A percentile compares a stretch with the other conserved stretches of the same genome.
These are phyloP conservation scores for Pyrrhura leucotis DNA, from an alignment of 2,797 vertebrate genomes.

Conservation along the genomic window DNA sequence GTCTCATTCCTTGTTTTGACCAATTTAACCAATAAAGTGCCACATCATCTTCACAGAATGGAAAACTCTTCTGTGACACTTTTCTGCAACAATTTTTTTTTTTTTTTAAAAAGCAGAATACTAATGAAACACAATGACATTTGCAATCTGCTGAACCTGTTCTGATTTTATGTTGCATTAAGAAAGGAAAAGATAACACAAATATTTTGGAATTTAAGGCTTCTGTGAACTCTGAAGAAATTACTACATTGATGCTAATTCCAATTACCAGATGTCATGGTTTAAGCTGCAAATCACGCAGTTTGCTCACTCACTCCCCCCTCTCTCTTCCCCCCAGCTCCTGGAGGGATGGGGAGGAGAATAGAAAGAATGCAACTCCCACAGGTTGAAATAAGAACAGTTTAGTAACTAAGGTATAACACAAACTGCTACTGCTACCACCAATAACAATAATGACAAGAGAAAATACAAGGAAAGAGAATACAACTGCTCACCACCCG, in stretches of 20 bases:
- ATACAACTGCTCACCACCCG: too few species aligned
- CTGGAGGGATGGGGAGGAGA: too few species aligned
- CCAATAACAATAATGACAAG: too few species aligned
- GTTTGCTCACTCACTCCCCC: too few species aligned
- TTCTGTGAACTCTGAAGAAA: neutral
- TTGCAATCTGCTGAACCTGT: neutral
- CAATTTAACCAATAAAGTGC: neutral
- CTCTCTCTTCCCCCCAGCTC: too few species aligned
- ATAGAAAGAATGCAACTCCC: too few species aligned
- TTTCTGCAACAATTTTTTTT: neutral
- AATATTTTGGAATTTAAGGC: constrained; percentile 48
- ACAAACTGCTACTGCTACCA: too few species aligned
- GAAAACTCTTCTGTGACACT: neutral
- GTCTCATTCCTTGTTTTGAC: neutral
- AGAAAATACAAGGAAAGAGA: too few species aligned
- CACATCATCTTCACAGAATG: neutral
- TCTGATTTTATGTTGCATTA: neutral
- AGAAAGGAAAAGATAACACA: neutral
- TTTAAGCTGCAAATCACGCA: too few species aligned
- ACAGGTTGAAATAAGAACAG: too few species aligned
- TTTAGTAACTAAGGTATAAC: too few species aligned
- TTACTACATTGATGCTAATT: constrained; percentile 22
- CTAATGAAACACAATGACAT: neutral
- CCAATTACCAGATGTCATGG: neutral
- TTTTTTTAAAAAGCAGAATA: neutral